phyloP scores from a whole-genome alignment of 2,113 vertebrate genomes.

The Pionites leucogaster region DNA sequence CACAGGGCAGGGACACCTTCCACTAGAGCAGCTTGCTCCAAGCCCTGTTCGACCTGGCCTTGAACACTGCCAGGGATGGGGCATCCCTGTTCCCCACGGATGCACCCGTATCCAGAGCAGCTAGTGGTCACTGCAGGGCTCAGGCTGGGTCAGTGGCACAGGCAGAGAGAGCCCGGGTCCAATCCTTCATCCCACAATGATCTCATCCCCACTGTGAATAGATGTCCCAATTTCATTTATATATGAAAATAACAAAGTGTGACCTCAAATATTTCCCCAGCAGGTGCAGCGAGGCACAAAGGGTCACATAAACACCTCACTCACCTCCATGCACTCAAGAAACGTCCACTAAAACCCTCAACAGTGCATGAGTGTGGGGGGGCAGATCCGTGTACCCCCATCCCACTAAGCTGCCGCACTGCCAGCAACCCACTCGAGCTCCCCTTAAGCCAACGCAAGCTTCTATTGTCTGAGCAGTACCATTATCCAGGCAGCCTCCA shows the following conservation, averaged over 20 bases:
- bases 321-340: neutral
- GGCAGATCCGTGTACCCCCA: fast-evolving
- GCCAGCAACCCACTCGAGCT: neutral
- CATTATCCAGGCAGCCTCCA: neutral
- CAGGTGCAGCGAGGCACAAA: neutral
- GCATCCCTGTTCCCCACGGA: neutral
- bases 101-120: fast-evolving
- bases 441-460: neutral
- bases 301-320: fast-evolving
- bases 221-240: fast-evolving
- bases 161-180: neutral
- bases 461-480: neutral
- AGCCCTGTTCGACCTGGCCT: neutral
- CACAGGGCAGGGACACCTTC: neutral
- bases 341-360: fast-evolving
- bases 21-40: neutral
- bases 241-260: fast-evolving
- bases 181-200: fast-evolving
- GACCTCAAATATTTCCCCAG: neutral
- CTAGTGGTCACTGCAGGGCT: fast-evolving
- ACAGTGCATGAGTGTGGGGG: neutral
- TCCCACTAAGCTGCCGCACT: neutral
- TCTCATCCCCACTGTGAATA: fast-evolving
- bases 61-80: neutral
- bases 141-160: neutral